phyloP scores from a whole-genome alignment of 2,888 invertebrate genomes.

The Lepeophtheirus nordmannii region DNA sequence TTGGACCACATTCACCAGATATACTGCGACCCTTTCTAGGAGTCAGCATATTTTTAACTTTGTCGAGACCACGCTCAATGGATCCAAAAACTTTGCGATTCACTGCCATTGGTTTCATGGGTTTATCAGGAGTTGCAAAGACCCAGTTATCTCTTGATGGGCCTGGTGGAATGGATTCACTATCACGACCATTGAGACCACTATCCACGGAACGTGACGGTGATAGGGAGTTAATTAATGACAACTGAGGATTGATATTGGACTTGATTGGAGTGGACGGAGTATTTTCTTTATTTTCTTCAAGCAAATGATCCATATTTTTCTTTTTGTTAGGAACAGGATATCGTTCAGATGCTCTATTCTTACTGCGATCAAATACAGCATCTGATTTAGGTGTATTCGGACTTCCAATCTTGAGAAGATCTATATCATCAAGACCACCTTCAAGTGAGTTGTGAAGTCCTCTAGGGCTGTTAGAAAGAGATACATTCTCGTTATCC shows the following conservation, averaged over 20 bases:
- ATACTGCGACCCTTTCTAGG: conserved; percentile 39
- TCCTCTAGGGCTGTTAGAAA: conserved; percentile 28
- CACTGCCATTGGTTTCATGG: conserved; percentile 32
- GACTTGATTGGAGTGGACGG: background rate
- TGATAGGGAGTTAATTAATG: conserved; percentile 27
- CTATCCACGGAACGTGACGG: conserved; percentile 40
- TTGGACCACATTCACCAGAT: conserved; percentile 25
- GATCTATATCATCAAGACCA: conserved; percentile 33
- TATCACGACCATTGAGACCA: conserved; percentile 34
- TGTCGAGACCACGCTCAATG: conserved; percentile 51
- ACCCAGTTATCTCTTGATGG: conserved; percentile 26
- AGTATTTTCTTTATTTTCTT: conserved; percentile 28
- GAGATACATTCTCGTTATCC: background rate
- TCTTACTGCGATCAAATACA: conserved; percentile 10
- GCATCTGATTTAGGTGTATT: background rate
- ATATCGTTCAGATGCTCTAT: conserved; percentile 24
- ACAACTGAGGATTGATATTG: background rate
- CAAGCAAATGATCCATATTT: background rate
- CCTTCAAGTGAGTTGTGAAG: conserved; percentile 36
- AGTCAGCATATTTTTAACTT: conserved; percentile 51
- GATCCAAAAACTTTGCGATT: conserved; percentile 50
- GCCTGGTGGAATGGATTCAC: conserved; percentile 31
- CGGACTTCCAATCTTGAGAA: conserved; percentile 32
- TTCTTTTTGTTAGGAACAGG: conserved; percentile 26
- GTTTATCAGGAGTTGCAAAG: conserved; percentile 30